Evolutionary conservation across 1,140 invertebrate species (phyloP).

Genomic region (Eurosta solidaginis): DNA sequence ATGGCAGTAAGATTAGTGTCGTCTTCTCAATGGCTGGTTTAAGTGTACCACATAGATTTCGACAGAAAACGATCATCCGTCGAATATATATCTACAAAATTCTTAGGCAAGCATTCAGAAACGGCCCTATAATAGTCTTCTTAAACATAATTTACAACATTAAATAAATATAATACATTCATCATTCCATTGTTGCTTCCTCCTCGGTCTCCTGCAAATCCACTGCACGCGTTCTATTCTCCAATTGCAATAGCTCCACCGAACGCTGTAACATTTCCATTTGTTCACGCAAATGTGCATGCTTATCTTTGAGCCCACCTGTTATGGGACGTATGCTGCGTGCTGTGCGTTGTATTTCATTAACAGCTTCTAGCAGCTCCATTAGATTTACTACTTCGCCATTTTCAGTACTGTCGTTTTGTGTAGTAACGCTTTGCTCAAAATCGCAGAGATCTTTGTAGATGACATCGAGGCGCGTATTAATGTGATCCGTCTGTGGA

Average conservation of each 20-base stretch:
- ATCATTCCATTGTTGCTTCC: slow-evolving; percentile 12
- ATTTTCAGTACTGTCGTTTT: background rate
- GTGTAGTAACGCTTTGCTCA: slow-evolving; percentile 27
- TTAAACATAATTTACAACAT: background rate
- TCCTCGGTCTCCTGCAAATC: background rate
- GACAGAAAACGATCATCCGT: no score
- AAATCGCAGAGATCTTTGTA: slow-evolving; percentile 34
- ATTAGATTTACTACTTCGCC: slow-evolving; percentile 20
- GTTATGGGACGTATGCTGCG: slow-evolving; percentile 18
- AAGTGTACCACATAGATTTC: no score
- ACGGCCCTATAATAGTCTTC: no score
- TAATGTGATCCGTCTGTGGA: slow-evolving; percentile 30
- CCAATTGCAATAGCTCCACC: slow-evolving; percentile 32
- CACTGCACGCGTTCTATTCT: slow-evolving; percentile 16
- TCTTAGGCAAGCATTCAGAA: no score
- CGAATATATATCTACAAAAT: no score
- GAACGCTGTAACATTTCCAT: slow-evolving; percentile 31
- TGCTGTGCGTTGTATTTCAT: slow-evolving; percentile 24
- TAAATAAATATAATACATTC: background rate
- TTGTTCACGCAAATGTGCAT: slow-evolving; percentile 29
- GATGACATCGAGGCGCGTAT: slow-evolving; percentile 28
- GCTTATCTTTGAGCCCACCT: background rate
- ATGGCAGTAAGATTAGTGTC: no score
- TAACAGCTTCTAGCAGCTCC: slow-evolving; percentile 31
- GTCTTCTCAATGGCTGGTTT: no score